phyloP scores from a whole-genome alignment of 2,797 vertebrate genomes.

The Cichlasoma orientale region DNA sequence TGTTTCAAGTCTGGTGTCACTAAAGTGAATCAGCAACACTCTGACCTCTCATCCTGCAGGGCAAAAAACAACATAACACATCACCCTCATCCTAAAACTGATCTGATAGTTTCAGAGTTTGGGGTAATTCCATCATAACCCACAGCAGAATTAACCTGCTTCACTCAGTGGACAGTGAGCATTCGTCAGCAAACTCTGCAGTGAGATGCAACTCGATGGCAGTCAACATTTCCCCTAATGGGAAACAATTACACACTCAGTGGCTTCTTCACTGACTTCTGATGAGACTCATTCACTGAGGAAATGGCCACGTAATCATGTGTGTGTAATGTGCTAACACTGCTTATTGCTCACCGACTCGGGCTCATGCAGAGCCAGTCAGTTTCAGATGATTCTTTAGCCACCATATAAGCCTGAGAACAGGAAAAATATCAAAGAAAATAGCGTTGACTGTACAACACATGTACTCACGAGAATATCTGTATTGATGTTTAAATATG shows the following conservation, averaged over 20 bases:
- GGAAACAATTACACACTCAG: constrained; percentile 85
- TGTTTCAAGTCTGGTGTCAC: constrained; percentile 45
- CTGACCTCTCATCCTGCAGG: constrained; percentile 52
- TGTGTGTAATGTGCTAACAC: constrained; percentile 81
- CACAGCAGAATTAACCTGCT: constrained; percentile 49
- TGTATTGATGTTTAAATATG: constrained; percentile 1
- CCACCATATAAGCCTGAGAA: constrained; percentile 37
- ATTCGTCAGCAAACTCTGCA: constrained; percentile 76
- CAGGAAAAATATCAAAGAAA: constrained; percentile 12
- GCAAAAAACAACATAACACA: constrained; percentile 19
- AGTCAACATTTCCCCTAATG: constrained; percentile 75
- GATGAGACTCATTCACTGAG: constrained; percentile 79
- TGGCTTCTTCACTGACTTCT: constrained; percentile 81
- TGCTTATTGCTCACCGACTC: constrained; percentile 81
- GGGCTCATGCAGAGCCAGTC: constrained; percentile 41
- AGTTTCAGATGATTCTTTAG: constrained; percentile 50
- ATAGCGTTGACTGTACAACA: constrained; percentile 4
- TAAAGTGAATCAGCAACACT: constrained; percentile 44
- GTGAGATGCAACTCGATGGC: constrained; percentile 66
- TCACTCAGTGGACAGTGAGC: constrained; percentile 57
- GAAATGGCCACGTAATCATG: constrained; percentile 82
- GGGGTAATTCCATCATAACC: constrained; percentile 65
- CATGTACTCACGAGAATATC: not conserved
- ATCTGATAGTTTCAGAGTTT: constrained; percentile 49
- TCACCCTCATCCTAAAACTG: constrained; percentile 26